Percentiles rank a stretch among this genome's conserved stretches.
phyloP scores from a whole-genome alignment of 2,888 invertebrate genomes.

The Clitarchus hookeri region DNA sequence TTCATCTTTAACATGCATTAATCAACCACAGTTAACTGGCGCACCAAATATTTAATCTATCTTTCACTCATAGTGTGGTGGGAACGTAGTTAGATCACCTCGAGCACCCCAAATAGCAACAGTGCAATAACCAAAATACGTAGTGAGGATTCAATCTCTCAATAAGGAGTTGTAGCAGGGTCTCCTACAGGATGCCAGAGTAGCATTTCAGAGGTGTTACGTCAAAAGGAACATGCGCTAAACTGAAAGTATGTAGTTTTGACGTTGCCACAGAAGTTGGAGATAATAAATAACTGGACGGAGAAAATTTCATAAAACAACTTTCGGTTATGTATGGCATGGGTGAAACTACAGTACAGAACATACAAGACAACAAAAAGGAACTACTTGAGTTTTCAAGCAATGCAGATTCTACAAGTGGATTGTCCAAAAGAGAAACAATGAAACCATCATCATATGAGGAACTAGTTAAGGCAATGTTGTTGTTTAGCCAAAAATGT shows the following conservation, averaged over 20 bases:
- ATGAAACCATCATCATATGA: neutral
- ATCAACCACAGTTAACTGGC: too few relatives aligned
- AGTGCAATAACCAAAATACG: too few relatives aligned
- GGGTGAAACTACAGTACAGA: neutral
- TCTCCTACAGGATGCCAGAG: too few relatives aligned
- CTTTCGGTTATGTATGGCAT: neutral
- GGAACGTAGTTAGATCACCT: too few relatives aligned
- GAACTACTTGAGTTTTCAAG: neutral
- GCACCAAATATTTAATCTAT: too few relatives aligned
- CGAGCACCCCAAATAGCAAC: too few relatives aligned
- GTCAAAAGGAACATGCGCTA: too few relatives aligned
- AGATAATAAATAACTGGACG: neutral
- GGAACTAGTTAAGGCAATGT: neutral
- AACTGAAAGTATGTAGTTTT: neutral
- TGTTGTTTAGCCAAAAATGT: neutral
- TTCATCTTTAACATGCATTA: too few relatives aligned
- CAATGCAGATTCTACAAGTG: constrained; percentile 1
- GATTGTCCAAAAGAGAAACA: neutral
- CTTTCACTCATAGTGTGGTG: too few relatives aligned
- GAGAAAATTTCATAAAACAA: neutral
- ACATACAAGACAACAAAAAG: neutral
- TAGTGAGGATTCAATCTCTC: too few relatives aligned
- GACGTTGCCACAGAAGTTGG: neutral
- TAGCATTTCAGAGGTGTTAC: neutral
- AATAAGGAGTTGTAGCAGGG: too few relatives aligned